Evolutionary conservation across 2,888 invertebrate species (phyloP), one percentile per base, ranked within the genome.

Genomic region (Rosalia funebris): DNA sequence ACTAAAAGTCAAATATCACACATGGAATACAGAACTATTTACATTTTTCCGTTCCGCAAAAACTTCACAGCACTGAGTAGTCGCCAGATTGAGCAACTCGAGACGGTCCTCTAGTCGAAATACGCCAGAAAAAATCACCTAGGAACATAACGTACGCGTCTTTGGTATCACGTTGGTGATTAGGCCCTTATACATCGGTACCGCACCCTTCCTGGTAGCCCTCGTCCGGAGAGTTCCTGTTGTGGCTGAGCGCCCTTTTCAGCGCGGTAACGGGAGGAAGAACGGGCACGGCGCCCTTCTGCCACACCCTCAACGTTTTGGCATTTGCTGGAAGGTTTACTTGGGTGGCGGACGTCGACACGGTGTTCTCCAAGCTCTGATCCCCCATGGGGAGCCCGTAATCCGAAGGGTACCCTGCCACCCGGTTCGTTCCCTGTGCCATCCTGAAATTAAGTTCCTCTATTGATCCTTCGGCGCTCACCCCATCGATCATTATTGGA

Each of bases 131-230:
- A 20, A 42, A 31, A 19, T 53, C 37, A 53, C 20, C 57, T 66
- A 71, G 70, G 70, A 71, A 70, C 70, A 45, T 42, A 46, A 41
- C 17, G 16, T 12, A 52, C n/a, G 52, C 60, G 68, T 72, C 72
- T 73, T 73, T 73, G 74, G 71, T 73, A 68, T 70, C 31, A 36
- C 12, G 25, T 34, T 11, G 15, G 10, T 12, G 15, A 7, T 14
- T n/a, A 7, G 47, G 41, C 14, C 7, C 79, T 85, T 91, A 94
- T 81, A 95, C 95, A 82, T 95, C 94, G 70, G 95, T 95, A 71
- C 94, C 94, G 82, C 93, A 93, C 75, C 95, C 95, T 83, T 95
- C 95, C 81, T 94, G 94, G 81, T 94, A 95, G 64, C 93, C 93
- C 82, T 95, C 95, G 77, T 95, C 95, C 37, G 93, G 91, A 16